Evolutionary conservation across 2,888 invertebrate species (phyloP).

Genomic region (Ariolimax columbianus): DNA sequence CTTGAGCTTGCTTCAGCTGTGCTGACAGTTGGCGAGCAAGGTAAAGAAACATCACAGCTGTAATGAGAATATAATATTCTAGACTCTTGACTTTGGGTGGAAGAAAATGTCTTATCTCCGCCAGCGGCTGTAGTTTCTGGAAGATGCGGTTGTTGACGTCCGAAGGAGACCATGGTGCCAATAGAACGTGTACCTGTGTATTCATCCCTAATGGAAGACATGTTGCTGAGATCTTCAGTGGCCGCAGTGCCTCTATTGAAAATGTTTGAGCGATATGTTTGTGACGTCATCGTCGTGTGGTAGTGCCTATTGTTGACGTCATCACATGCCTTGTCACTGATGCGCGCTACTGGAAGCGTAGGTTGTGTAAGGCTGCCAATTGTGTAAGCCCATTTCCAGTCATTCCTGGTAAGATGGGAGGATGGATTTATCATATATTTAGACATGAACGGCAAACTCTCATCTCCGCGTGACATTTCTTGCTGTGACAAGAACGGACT

Average conservation of each 20-base stretch:
- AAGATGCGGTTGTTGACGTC: not conserved
- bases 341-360: not conserved
- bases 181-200: not conserved
- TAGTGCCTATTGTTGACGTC: not conserved
- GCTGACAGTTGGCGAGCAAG: not conserved
- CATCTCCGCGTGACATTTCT: not conserved
- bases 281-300: not conserved
- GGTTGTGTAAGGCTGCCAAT: slow-evolving; percentile 9
- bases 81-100: too few species aligned
- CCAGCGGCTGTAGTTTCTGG: not conserved
- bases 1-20: not conserved
- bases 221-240: not conserved
- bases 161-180: not conserved
- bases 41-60: not conserved
- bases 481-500: not conserved
- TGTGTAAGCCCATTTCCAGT: slow-evolving; percentile 11
- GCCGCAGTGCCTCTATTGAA: not conserved
- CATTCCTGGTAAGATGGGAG: not conserved
- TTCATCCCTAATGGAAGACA: not conserved
- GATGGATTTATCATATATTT: not conserved
- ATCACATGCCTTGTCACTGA: too few species aligned
- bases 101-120: not conserved
- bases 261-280: not conserved
- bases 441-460: not conserved
- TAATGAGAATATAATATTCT: not conserved